phyloP scores from a whole-genome alignment of 35 echinoderm and acorn worm genomes.

The Holothuria glaberrima region DNA sequence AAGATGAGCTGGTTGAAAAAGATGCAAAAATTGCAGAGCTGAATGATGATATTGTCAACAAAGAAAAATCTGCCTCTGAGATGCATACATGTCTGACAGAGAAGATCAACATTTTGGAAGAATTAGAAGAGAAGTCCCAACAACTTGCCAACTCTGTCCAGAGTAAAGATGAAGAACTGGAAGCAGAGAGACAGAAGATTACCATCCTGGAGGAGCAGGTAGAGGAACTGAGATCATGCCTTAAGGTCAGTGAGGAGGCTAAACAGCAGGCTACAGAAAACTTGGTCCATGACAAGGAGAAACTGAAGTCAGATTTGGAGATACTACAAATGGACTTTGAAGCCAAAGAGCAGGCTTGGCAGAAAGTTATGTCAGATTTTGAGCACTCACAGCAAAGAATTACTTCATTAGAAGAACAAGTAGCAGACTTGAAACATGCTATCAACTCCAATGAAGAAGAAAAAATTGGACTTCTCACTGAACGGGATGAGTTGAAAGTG shows the following conservation, averaged over 20 bases:
- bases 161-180: slow-evolving; percentile 43
- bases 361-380: slow-evolving; percentile 12
- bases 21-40: slow-evolving; percentile 25
- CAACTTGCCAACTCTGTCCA: slow-evolving; percentile 16
- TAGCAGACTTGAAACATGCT: slow-evolving; percentile 13
- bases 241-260: slow-evolving; percentile 22
- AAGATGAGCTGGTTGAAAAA: neutral
- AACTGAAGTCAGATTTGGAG: slow-evolving; percentile 64
- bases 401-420: neutral
- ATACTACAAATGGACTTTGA: slow-evolving; percentile 72
- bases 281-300: slow-evolving; percentile 40
- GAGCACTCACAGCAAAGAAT: neutral
- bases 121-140: slow-evolving; percentile 40
- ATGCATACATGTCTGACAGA: slow-evolving; percentile 29
- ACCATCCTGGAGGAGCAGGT: slow-evolving; percentile 42
- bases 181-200: slow-evolving; percentile 39
- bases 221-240: slow-evolving; percentile 42
- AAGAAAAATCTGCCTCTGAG: slow-evolving; percentile 41
- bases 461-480: neutral
- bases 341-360: slow-evolving; percentile 45
- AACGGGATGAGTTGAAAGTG: slow-evolving; percentile 36
- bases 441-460: neutral
- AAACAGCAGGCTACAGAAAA: neutral
- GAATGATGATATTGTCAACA: slow-evolving; percentile 24
- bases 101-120: slow-evolving; percentile 32